phyloP scores from a whole-genome alignment of 2,797 vertebrate genomes.

The Myotis vivesi region DNA sequence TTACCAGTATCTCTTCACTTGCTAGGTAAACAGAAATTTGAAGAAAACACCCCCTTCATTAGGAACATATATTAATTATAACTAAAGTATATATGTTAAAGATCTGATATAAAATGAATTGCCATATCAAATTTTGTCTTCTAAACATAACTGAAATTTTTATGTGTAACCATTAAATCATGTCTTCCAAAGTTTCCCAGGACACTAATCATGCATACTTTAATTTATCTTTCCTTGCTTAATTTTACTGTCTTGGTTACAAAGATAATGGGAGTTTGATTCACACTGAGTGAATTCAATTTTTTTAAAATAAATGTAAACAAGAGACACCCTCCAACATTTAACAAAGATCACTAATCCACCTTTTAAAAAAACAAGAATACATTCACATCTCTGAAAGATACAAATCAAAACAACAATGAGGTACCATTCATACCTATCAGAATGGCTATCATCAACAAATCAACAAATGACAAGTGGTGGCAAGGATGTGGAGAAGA shows the following conservation, averaged over 20 bases:
- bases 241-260: background rate
- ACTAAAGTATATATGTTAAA: background rate
- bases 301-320: background rate
- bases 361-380: background rate
- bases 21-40: background rate
- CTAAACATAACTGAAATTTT: background rate
- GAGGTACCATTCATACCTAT: too few species aligned
- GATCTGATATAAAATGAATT: background rate
- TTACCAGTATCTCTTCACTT: background rate
- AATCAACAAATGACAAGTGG: too few species aligned
- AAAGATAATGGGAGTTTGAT: background rate
- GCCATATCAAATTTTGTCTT: background rate
- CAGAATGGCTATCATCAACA: too few species aligned
- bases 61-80: background rate
- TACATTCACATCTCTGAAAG: background rate
- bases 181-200: background rate
- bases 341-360: constrained; percentile 1
- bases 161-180: background rate
- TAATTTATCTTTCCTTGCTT: background rate
- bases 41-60: background rate
- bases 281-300: background rate
- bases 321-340: background rate
- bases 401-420: too few species aligned
- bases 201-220: background rate
- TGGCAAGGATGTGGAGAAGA: too few species aligned